These are phyloP conservation scores for Drosophila tsacasi DNA, from an alignment of 1,140 invertebrate genomes.

Conservation along the genomic window DNA sequence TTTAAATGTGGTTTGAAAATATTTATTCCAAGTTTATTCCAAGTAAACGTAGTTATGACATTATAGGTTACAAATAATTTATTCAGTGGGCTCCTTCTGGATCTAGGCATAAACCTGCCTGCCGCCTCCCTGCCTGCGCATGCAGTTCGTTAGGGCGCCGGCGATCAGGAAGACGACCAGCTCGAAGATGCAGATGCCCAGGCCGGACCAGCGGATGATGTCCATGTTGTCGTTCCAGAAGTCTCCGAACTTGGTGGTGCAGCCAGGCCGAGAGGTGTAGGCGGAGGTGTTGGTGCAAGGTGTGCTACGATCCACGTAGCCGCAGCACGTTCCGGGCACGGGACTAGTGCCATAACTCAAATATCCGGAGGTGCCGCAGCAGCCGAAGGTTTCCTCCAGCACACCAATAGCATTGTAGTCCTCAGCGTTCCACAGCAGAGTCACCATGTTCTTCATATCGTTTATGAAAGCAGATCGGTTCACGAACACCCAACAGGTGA, in stretches of 20 bases:
- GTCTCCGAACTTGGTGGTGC: slow-evolving; percentile 44
- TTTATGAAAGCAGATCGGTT: slow-evolving; percentile 85
- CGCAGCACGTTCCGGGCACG: slow-evolving; percentile 85
- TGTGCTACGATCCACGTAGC: slow-evolving; percentile 65
- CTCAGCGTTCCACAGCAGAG: slow-evolving; percentile 65
- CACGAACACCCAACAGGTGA: slow-evolving; percentile 87
- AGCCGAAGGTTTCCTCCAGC: slow-evolving; percentile 85
- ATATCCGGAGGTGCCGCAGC: slow-evolving; percentile 87
- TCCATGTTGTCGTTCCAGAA: slow-evolving; percentile 70
- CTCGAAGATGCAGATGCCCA: slow-evolving; percentile 70
- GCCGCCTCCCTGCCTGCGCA: slow-evolving; percentile 44
- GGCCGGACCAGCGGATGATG: slow-evolving; percentile 68
- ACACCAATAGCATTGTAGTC: slow-evolving; percentile 55
- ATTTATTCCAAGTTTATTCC: not conserved
- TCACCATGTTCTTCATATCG: slow-evolving; percentile 82
- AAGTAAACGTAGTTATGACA: not conserved
- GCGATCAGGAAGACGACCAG: slow-evolving; percentile 68
- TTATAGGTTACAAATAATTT: slow-evolving; percentile 14
- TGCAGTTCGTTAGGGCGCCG: slow-evolving; percentile 54
- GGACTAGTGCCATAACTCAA: slow-evolving; percentile 79
- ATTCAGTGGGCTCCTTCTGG: not conserved
- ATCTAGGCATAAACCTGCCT: slow-evolving; percentile 24
- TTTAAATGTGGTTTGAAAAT: not conserved
- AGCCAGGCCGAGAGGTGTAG: slow-evolving; percentile 62
- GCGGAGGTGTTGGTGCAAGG: slow-evolving; percentile 33